Base-by-base conservation (phyloP, 2,888 invertebrate species). In the Volucella zonaria region DNA sequence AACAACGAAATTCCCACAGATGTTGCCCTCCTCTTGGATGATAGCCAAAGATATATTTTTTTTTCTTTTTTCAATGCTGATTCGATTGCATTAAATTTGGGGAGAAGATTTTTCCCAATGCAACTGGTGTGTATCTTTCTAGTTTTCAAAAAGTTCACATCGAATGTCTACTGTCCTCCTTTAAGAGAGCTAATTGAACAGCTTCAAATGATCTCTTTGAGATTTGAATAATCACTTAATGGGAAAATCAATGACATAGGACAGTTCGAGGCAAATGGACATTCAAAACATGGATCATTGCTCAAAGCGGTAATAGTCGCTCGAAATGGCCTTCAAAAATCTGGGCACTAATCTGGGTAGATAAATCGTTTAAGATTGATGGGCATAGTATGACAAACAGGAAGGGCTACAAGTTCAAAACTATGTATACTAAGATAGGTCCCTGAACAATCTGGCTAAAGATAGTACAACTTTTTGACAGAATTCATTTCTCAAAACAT, bases 191-290 rank as follows among this genome's bases (percentile, higher is more conserved):
- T 23, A 51, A 74, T 75, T 56, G 70, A 43, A 59, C 14, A 52
- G 68, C 71, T 70, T 45, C 6, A 71, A 61, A 67, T 77, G 71
- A 77, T 64, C 51, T 31, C 64, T 81, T 76, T 76, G 81, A 70
- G 51, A 15, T 70, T 58, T 51, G 70, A 76, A 66, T 64, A 59
- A 62, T 76, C 49, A 52, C 40, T 64, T 49, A 23, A 81, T 40
- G 18, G n/a, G 56, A 18, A 62, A 31, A 14, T n/a, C 40, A 43
- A 3, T 38, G 56, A 61, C 68, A 68, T 56, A 45, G 52, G 64
- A 56, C 45, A 52, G 43, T 52, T 68, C 47, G 40, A 40, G 40
- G 6, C 31, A 15, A 47, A 61, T 38, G 45, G 49, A 70, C 59
- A 62, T 10, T 43, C 56, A 78, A 54, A 56, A 54, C 75, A 62